Evolutionary conservation across 2,797 vertebrate genomes (phyloP).

Genomic region (Chromobotia macracanthus): DNA sequence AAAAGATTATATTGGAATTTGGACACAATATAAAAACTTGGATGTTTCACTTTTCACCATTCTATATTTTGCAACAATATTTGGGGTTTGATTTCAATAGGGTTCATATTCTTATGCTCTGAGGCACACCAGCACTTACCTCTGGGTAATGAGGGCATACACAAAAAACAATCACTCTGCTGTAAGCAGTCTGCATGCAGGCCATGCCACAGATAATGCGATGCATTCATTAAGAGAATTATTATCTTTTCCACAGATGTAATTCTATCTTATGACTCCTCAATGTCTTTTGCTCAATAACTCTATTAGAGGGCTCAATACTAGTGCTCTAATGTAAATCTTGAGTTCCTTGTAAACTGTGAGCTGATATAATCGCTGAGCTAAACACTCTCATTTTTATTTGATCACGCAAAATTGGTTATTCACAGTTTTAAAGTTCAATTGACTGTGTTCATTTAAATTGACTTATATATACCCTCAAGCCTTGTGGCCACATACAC

Average conservation of each 20-base stretch:
- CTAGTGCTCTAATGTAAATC: neutral
- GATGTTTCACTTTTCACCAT: constrained; percentile 62
- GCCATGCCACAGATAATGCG: constrained; percentile 56
- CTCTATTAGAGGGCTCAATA: neutral
- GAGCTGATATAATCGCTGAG: neutral
- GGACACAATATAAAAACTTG: constrained; percentile 37
- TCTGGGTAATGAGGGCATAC: constrained; percentile 71
- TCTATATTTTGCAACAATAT: constrained; percentile 50
- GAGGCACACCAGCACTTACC: constrained; percentile 78
- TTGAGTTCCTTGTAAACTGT: neutral
- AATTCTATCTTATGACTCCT: neutral
- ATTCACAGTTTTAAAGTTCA: neutral
- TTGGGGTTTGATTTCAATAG: constrained; percentile 80
- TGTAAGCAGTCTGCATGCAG: constrained; percentile 57
- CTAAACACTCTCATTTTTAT: neutral
- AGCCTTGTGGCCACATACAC: neutral
- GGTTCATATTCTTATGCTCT: constrained; percentile 85
- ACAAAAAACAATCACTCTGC: constrained; percentile 46
- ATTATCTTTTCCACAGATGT: neutral
- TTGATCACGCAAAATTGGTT: neutral
- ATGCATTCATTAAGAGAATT: constrained; percentile 23
- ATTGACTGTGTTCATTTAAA: neutral
- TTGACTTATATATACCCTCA: constrained; percentile 1
- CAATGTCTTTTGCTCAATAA: neutral
- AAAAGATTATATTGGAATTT: constrained; percentile 57